Conservation (phyloP, 2,797 vertebrate genomes). For the Pogoniulus pusillus region DNA sequence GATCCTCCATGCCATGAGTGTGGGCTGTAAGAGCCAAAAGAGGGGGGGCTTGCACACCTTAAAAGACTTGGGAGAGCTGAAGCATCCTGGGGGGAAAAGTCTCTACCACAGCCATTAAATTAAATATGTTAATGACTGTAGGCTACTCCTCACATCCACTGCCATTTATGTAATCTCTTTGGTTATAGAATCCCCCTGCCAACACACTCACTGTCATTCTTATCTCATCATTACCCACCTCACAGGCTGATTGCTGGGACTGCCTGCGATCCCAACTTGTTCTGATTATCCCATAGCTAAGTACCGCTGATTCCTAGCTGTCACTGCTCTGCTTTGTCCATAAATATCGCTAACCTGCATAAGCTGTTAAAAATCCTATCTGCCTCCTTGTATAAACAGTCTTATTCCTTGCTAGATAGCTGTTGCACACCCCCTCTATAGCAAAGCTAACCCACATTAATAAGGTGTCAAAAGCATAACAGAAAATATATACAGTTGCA, state of each 20-base stretch:
- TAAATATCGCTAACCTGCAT: not conserved
- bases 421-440: not conserved
- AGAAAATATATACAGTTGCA: not conserved
- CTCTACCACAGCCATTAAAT: not conserved
- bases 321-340: not conserved
- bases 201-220: not conserved
- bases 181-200: not conserved
- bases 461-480: not conserved
- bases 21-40: not conserved
- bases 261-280: not conserved
- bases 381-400: not conserved
- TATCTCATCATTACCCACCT: not conserved
- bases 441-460: not conserved
- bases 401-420: not conserved
- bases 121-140: not conserved
- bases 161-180: not conserved
- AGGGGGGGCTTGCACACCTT: not conserved
- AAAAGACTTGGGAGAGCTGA: not conserved
- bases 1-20: accelerated
- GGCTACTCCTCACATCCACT: not conserved
- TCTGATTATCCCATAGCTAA: not conserved
- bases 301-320: not conserved
- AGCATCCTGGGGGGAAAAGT: not conserved
- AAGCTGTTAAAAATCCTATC: not conserved
- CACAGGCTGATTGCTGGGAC: not conserved